Evolutionary conservation across 1,140 invertebrate genomes (phyloP).

Genomic region (Nixonia krombeini): DNA sequence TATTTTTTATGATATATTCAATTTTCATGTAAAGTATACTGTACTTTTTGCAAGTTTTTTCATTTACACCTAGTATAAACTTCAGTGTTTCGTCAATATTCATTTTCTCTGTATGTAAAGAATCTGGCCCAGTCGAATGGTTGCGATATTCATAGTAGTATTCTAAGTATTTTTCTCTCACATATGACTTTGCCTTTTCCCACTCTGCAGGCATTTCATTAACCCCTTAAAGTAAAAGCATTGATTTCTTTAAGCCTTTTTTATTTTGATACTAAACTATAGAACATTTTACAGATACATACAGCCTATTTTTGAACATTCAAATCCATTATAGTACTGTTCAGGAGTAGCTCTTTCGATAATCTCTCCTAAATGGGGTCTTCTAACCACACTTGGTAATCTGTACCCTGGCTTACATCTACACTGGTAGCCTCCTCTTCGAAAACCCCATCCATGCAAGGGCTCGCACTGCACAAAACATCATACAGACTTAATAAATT

Average conservation of each 20-base stretch:
- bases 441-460: constrained; percentile 94
- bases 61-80: constrained; percentile 82
- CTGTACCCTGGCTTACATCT: constrained; percentile 91
- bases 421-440: constrained; percentile 96
- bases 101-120: constrained; percentile 76
- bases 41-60: constrained; percentile 80
- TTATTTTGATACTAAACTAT: too few species aligned
- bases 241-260: too few species aligned
- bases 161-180: constrained; percentile 83
- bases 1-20: too few species aligned
- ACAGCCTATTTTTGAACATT: constrained; percentile 94
- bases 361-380: constrained; percentile 93
- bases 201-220: constrained; percentile 86
- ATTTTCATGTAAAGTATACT: too few species aligned
- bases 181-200: constrained; percentile 78
- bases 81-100: constrained; percentile 85
- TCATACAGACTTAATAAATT: constrained; percentile 30
- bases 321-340: constrained; percentile 93
- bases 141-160: constrained; percentile 81
- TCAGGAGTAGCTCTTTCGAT: constrained; percentile 92
- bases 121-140: constrained; percentile 75
- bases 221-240: constrained; percentile 76
- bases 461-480: constrained; percentile 89
- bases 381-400: constrained; percentile 86
- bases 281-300: background rate